A percentile compares a stretch with the other conserved stretches of the same genome.
Evolutionary conservation across 2,888 invertebrate species (phyloP).

Genomic region (Ptychoptera albimana): DNA sequence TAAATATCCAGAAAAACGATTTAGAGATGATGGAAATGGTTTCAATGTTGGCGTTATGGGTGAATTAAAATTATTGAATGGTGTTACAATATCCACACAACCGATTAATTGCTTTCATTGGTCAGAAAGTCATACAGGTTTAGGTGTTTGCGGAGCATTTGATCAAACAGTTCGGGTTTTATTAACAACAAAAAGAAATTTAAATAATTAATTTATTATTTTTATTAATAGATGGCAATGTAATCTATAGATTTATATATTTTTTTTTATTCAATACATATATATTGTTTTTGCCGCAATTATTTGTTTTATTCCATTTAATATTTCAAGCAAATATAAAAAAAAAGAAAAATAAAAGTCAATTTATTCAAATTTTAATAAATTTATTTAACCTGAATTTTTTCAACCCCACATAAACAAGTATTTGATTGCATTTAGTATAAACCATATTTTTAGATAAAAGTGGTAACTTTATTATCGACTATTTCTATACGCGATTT

Average conservation of each 20-base stretch:
- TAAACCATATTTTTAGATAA: background rate
- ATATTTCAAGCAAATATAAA: too few relatives aligned
- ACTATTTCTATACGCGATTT: background rate
- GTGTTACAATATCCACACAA: constrained; percentile 66
- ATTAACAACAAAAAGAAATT: constrained; percentile 75
- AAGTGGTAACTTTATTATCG: background rate
- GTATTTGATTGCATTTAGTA: background rate
- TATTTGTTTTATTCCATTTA: too few relatives aligned
- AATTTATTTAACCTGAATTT: too few relatives aligned
- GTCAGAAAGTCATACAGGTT: constrained; percentile 78
- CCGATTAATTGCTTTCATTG: constrained; percentile 83
- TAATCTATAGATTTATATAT: too few relatives aligned
- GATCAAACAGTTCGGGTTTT: constrained; percentile 80
- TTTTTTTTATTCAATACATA: too few relatives aligned
- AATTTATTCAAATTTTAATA: too few relatives aligned
- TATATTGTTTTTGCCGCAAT: too few relatives aligned
- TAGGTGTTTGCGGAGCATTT: constrained; percentile 78
- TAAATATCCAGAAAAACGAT: constrained; percentile 65
- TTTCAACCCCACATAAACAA: too few relatives aligned
- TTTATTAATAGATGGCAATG: background rate
- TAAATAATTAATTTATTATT: constrained; percentile 30
- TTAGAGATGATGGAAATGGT: constrained; percentile 53
- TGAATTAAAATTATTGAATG: constrained; percentile 57
- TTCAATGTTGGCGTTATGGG: constrained; percentile 61
- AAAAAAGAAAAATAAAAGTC: too few relatives aligned